Evolutionary conservation across 2,113 vertebrate species (phyloP).

Genomic region (Coregonus clupeaformis): DNA sequence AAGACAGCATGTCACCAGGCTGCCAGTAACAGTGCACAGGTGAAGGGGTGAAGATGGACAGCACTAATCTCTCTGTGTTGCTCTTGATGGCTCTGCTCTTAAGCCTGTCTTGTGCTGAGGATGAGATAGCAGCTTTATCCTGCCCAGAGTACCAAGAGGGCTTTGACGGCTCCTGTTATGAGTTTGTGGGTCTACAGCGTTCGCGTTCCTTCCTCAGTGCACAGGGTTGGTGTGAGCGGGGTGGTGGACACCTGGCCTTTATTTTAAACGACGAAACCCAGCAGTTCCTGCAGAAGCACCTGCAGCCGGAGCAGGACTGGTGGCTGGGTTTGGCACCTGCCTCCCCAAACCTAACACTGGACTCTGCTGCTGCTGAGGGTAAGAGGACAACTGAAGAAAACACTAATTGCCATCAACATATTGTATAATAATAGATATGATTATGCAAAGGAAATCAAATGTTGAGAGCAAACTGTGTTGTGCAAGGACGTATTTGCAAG

Average conservation of each 20-base stretch:
- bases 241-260: slow-evolving; percentile 84
- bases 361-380: slow-evolving; percentile 59
- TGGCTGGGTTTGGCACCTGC: slow-evolving; percentile 80
- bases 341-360: slow-evolving; percentile 47
- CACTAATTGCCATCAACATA: neutral
- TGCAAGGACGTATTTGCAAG: neutral
- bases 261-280: slow-evolving; percentile 81
- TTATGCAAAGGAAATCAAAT: neutral
- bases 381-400: slow-evolving; percentile 9
- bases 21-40: slow-evolving; percentile 4
- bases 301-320: slow-evolving; percentile 74
- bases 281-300: slow-evolving; percentile 78
- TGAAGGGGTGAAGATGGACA: slow-evolving; percentile 15
- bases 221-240: slow-evolving; percentile 86
- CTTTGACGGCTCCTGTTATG: slow-evolving; percentile 82
- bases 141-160: slow-evolving; percentile 76
- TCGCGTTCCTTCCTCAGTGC: slow-evolving; percentile 70
- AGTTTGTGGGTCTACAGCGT: slow-evolving; percentile 72
- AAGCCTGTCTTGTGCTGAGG: slow-evolving; percentile 30
- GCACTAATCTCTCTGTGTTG: slow-evolving; percentile 36
- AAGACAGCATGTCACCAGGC: slow-evolving; percentile 20
- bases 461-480: neutral
- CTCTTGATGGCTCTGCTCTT: slow-evolving; percentile 43
- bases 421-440: neutral
- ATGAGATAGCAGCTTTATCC: slow-evolving; percentile 4